Evolutionary conservation across 1,140 invertebrate species (phyloP).

Genomic region (Ceratosolen solmsi): DNA sequence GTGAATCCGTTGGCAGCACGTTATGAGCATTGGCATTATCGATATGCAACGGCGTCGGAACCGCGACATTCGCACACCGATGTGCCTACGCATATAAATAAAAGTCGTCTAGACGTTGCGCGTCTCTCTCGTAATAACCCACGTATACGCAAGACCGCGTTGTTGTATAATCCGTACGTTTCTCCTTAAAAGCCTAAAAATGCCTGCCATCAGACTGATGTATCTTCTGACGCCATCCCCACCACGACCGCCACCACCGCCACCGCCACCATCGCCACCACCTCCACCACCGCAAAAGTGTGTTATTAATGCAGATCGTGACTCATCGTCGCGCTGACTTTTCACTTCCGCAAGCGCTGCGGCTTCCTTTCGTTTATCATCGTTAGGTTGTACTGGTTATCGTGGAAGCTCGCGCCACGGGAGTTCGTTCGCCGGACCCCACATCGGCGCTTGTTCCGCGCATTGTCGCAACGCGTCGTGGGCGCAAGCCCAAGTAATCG

Average conservation of each 20-base stretch:
- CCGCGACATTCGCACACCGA: not conserved
- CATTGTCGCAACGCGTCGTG: not conserved
- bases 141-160: not conserved
- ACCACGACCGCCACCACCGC: no score
- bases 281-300: not conserved
- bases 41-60: not conserved
- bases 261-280: not conserved
- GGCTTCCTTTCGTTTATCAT: conserved; percentile 29
- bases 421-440: not conserved
- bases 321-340: conserved; percentile 25
- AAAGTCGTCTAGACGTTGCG: conserved; percentile 13
- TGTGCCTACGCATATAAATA: not conserved
- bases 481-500: not conserved
- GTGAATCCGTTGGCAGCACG: no score
- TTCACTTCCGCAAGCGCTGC: conserved; percentile 33
- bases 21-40: no score
- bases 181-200: conserved; percentile 16
- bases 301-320: conserved; percentile 39
- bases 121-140: not conserved
- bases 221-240: no score
- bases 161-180: conserved; percentile 2
- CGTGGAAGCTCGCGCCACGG: not conserved
- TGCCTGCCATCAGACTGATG: not conserved
- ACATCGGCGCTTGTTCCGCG: not conserved
- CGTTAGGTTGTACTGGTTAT: conserved; percentile 39